These are phyloP conservation scores for Eubucco bourcierii DNA, from an alignment of 2,113 vertebrate genomes.

Conservation along the genomic window DNA sequence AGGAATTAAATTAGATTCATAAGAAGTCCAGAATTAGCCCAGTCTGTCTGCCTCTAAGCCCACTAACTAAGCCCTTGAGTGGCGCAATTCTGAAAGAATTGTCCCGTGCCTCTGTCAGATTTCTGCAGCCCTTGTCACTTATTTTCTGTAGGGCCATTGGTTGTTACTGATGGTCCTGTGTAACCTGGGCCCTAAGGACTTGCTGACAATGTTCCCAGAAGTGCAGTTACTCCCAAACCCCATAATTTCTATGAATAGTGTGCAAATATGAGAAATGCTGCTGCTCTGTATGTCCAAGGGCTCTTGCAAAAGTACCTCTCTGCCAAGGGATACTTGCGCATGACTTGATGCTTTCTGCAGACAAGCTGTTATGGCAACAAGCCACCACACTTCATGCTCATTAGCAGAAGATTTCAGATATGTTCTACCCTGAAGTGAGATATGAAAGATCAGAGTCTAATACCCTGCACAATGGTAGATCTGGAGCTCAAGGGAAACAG, in stretches of 20 bases:
- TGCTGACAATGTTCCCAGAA: neutral
- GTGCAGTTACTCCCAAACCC: neutral
- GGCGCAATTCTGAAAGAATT: neutral
- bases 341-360: neutral
- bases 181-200: neutral
- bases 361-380: neutral
- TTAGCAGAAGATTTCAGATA: neutral
- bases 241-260: neutral
- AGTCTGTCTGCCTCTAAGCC: neutral
- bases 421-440: neutral
- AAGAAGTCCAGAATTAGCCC: slow-evolving; percentile 14
- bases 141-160: neutral
- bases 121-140: neutral
- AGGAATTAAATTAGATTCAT: slow-evolving; percentile 2
- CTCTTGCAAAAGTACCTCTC: neutral
- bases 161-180: neutral
- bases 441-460: neutral
- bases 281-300: neutral
- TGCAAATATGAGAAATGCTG: neutral
- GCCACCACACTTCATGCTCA: neutral
- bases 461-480: neutral
- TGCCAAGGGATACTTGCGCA: neutral
- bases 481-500: neutral
- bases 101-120: neutral
- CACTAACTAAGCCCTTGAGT: neutral